Base-by-base conservation (phyloP, 2,888 invertebrate genomes). In the Eristalis intricaria region DNA sequence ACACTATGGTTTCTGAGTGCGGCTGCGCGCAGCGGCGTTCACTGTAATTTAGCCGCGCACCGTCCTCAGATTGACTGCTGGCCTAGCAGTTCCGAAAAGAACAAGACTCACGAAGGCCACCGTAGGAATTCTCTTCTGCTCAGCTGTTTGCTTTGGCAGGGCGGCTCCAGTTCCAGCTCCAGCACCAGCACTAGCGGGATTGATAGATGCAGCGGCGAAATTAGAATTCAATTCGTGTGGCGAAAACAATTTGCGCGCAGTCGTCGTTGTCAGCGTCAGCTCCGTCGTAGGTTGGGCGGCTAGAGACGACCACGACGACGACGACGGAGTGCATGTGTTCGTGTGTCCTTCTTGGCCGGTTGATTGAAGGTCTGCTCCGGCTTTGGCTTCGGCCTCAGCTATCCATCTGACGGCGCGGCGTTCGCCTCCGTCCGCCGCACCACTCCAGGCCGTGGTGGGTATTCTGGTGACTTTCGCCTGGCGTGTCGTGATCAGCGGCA, bases 171-270 rank as follows among this genome's bases (percentile, higher is more conserved):
- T 32, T 26, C 19, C 35, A 26, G 15, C 40, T n/a, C 15, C 43
- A 43, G 15, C 43, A 4, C 0, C 32, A 32, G 32, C 19, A 50
- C 50, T n/a, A 50, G 10, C 50, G 50, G 73, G 85, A 85, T 81
- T 85, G 85, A 81, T 85, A 85, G 83, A 83, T 87, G 79, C 75
- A 76, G 70, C 83, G 64, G 71, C 83, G 70, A 87, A 87, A 84
- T 87, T 87, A 84, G 87, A 87, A 87, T 87, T 87, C 87, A 87
- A 87, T 87, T 84, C 83, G 87, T 87, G 83, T 87, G 87, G 87
- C 79, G 83, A 71, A 87, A 87, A 87, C 79, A 87, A 87, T 87
- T 87, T 87, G 87, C 79, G 83, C 68, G 71, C 87, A 80, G 68
- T 76, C 76, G 73, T 83, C 79, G 84, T 84, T 60, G 43, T 43